Percentiles rank a stretch among this genome's conserved stretches.
Evolutionary conservation across 2,888 invertebrate genomes (phyloP).

Genomic region (Phanerotoma sp.): DNA sequence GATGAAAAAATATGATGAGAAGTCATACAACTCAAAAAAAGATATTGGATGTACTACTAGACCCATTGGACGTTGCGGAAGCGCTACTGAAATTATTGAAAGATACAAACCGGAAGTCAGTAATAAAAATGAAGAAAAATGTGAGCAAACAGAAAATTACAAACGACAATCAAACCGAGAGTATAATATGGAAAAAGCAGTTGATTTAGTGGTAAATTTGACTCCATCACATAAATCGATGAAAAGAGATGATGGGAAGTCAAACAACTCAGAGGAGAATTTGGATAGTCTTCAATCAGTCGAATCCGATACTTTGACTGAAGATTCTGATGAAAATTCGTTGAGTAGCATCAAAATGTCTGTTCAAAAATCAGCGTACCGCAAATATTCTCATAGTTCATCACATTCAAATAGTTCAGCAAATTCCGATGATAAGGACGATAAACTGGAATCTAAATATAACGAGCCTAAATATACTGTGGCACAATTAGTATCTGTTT

Average conservation of each 20-base stretch:
- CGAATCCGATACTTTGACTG: conserved; percentile 54
- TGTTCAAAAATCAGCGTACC: conserved; percentile 43
- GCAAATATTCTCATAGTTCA: conserved; percentile 50
- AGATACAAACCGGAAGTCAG: background rate
- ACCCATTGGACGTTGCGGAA: conserved; percentile 16
- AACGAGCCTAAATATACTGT: conserved; percentile 59
- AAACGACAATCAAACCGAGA: conserved; percentile 3
- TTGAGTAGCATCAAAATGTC: conserved; percentile 26
- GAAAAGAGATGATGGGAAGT: background rate
- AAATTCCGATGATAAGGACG: conserved; percentile 53
- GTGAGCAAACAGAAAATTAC: too few relatives aligned
- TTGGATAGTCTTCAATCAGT: conserved; percentile 53
- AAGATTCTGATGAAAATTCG: conserved; percentile 51
- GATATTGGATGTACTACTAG: conserved; percentile 32
- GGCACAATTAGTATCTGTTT: conserved; percentile 58
- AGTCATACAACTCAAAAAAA: conserved; percentile 41
- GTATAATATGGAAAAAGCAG: background rate
- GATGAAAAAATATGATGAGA: background rate
- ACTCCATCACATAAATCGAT: too few relatives aligned
- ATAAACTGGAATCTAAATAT: conserved; percentile 52
- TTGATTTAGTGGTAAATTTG: background rate
- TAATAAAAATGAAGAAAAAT: background rate
- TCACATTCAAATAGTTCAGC: conserved; percentile 50
- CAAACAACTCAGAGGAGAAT: conserved; percentile 48
- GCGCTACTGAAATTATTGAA: conserved; percentile 10